A percentile compares a stretch with the other conserved stretches of the same genome.
phyloP scores from a whole-genome alignment of 2,797 vertebrate species.

The Glyptemys insculpta region DNA sequence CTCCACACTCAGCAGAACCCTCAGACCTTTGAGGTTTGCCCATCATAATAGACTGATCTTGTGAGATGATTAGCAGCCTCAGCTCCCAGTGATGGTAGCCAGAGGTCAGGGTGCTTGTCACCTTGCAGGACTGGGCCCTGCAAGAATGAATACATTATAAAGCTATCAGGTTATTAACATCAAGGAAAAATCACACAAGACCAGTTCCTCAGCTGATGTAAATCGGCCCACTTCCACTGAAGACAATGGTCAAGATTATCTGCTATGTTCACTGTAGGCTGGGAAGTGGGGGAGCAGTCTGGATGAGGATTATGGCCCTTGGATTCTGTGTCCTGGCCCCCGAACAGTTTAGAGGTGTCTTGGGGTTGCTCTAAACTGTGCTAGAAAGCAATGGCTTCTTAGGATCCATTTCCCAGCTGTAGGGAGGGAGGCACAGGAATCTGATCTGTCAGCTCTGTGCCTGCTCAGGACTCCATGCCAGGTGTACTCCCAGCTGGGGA shows the following conservation, averaged over 20 bases:
- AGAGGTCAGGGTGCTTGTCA: neutral
- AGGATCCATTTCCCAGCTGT: neutral
- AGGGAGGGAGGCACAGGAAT: neutral
- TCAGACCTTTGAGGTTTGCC: neutral
- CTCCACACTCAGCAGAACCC: conserved; percentile 31
- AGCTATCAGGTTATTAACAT: fast-evolving
- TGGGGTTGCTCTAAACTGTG: neutral
- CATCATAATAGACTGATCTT: neutral
- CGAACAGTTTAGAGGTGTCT: neutral
- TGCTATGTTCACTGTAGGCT: fast-evolving
- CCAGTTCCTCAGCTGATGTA: neutral
- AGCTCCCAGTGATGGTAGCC: neutral
- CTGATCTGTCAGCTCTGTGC: fast-evolving
- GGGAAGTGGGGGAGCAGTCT: neutral
- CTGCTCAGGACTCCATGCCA: neutral
- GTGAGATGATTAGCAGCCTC: neutral
- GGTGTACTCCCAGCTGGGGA: neutral
- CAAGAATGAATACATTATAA: neutral
- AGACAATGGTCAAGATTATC: neutral
- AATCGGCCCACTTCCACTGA: neutral
- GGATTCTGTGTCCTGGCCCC: neutral
- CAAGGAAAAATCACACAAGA: neutral
- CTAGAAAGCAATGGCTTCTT: neutral
- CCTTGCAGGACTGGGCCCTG: neutral
- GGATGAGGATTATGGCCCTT: neutral